A percentile compares a stretch with the other conserved stretches of the same genome.
phyloP scores from a whole-genome alignment of 2,888 invertebrate species.

The Drosophila mimica region DNA sequence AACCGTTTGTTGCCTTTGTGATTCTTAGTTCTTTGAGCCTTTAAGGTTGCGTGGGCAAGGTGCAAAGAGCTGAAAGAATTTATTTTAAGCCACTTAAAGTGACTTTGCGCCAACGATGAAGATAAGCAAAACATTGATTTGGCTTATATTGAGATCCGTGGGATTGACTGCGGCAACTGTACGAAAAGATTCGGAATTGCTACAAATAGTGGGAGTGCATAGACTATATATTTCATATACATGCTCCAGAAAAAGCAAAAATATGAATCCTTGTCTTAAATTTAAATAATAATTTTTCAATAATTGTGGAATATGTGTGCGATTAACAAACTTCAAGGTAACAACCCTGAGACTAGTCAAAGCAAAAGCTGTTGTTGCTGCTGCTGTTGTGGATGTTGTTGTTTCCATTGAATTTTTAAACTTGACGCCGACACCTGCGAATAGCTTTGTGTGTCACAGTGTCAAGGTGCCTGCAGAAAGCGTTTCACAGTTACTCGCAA shows the following conservation, averaged over 20 bases:
- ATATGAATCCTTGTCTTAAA: neutral
- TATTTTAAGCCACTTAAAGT: conserved; percentile 12
- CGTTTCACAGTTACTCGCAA: conserved; percentile 35
- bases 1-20: neutral
- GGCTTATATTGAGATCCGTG: neutral
- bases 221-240: neutral
- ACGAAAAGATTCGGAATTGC: neutral
- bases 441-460: conserved; percentile 62
- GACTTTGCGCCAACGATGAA: conserved; percentile 17
- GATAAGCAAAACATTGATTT: conserved; percentile 7
- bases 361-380: conserved; percentile 14
- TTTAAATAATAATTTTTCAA: neutral
- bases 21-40: neutral
- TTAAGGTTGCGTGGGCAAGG: conserved; percentile 16
- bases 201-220: conserved; percentile 3
- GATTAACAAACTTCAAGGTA: conserved; percentile 60
- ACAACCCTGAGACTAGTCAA: conserved; percentile 41
- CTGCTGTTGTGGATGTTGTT: conserved; percentile 9
- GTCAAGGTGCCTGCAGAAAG: conserved; percentile 64
- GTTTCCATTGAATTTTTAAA: conserved; percentile 36
- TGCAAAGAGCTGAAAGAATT: conserved; percentile 14
- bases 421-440: conserved; percentile 32
- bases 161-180: neutral
- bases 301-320: conserved; percentile 17
- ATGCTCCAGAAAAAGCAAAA: neutral